Evolutionary conservation across 1,140 invertebrate species (phyloP), one percentile per base, ranked within the genome.

Genomic region (Drosophila funebris): DNA sequence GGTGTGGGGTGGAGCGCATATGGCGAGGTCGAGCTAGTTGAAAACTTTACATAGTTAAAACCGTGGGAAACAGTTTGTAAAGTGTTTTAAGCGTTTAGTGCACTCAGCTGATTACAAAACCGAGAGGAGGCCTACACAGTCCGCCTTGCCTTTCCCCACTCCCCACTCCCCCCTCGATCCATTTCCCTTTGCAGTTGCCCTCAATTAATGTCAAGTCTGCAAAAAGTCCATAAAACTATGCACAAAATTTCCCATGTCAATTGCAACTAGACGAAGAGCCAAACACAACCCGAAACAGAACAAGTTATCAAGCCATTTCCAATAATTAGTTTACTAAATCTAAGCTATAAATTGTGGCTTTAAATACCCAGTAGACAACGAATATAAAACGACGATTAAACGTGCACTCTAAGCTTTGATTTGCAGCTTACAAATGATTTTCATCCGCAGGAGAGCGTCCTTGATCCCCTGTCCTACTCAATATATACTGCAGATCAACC

Each of bases 11-110:
- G 16, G 18, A 20, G 18, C 2, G 8, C 8, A n/a, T n/a, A 7
- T 11, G 9, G 16, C 7, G 22, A 37, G 31, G n/a, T 33, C 20
- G n/a, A 11, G 29, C 14, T 18, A 33, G 27, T 39, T 31, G 36
- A 4, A 13, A 29, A 16, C 16, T 50, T 16, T 31, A 14, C 31
- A 50, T 50, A 48, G 31, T 16, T 13, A 33, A 44, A 37, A 57
- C 41, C 43, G 54, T 58, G 36, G 29, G 57, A 27, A 58, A 29
- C 37, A 18, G 62, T 11, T 60, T 56, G 33, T 48, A 33, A 70
- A 78, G 60, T 56, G 76, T 64, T 64, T 71, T 46, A 83, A 53
- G 66, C 79, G 66, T 75, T 82, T 75, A 83, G 79, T 73, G 76
- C 72, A 63, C 66, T 78, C 66, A 66, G 48, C 44, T 69, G 73